These are phyloP conservation scores for Macquaria australasica DNA, from an alignment of 2,113 vertebrate species.

Conservation along the genomic window DNA sequence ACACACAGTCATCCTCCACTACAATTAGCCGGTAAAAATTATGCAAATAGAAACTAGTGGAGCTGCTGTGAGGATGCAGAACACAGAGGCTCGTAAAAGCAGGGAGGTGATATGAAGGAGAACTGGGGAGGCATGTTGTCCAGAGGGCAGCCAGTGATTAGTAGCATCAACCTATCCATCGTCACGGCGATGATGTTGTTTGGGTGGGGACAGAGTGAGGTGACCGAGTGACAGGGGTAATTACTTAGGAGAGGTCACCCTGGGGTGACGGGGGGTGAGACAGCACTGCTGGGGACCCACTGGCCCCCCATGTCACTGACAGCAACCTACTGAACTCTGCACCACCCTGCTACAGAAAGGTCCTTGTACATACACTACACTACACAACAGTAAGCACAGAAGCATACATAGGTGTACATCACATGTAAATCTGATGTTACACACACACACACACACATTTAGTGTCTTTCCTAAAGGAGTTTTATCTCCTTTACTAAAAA, in stretches of 20 bases:
- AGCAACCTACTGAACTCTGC: slow-evolving; percentile 66
- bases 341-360: slow-evolving; percentile 39
- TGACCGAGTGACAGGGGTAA: slow-evolving; percentile 78
- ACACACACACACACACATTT: slow-evolving; percentile 8
- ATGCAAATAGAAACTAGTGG: slow-evolving; percentile 69
- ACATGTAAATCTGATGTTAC: slow-evolving; percentile 24
- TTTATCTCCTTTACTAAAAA: neutral
- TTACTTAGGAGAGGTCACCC: slow-evolving; percentile 77
- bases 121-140: slow-evolving; percentile 56
- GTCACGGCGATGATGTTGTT: slow-evolving; percentile 65
- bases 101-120: slow-evolving; percentile 73
- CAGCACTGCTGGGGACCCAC: slow-evolving; percentile 36
- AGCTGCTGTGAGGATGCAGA: slow-evolving; percentile 48
- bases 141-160: slow-evolving; percentile 76
- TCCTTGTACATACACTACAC: slow-evolving; percentile 41
- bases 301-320: slow-evolving; percentile 58
- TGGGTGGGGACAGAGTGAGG: slow-evolving; percentile 62
- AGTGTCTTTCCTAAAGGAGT: neutral
- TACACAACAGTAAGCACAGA: slow-evolving; percentile 22
- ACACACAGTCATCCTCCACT: slow-evolving; percentile 56
- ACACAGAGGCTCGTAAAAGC: slow-evolving; percentile 41
- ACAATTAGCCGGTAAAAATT: slow-evolving; percentile 71
- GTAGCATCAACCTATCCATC: slow-evolving; percentile 72
- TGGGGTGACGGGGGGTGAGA: slow-evolving; percentile 50
- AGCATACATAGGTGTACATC: slow-evolving; percentile 12